Evolutionary conservation across 2,113 vertebrate species (phyloP), one percentile per base, ranked within the genome.

Genomic region (Crotophaga sulcirostris): DNA sequence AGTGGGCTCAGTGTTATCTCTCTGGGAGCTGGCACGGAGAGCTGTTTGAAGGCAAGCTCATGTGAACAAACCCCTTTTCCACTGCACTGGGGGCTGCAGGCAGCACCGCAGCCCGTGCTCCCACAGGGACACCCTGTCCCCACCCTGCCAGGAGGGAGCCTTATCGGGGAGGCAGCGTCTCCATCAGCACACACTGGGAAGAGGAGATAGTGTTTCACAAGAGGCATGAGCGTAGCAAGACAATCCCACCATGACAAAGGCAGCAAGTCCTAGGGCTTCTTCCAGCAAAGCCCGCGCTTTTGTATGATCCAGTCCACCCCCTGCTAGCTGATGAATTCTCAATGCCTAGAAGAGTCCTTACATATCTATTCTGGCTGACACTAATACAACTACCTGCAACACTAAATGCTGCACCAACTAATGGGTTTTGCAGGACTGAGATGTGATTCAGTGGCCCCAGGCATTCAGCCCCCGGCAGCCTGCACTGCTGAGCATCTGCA

Each of bases 121-220:
- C 73, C 5, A 4, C 64, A 19, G 69, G n/a, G 47, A 24, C 42
- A 67, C 84, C 85, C 84, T 10, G 87, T 84, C 97, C 95, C 96
- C 98, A 47, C 98, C 98, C 98, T 93, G 62, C 31, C 4, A 56
- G 54, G 58, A 26, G 63, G 21, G 54, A 78, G 84, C 89, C 96
- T 97, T 98, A 99, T 99, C 98, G 42, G 70, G 78, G 36, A 72
- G 77, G 73, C 89, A 6, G 2, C 5, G 33, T 93, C 73, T 79
- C 81, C 93, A 87, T 78, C 52, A 45, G 89, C 4, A 0, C 7
- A 6, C 21, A 24, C 98, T 98, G 98, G 91, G 81, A 18, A 76
- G 52, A 29, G 6, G 62, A 94, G 98, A 99, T 99, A 97, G 75
- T 1, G 2, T 58, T 8, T 69, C 55, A 36, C 77, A 38, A 38